Evolutionary conservation across 2,797 vertebrate genomes (phyloP), one percentile per base, ranked within the genome.

Genomic region (Austrolebias charrua): DNA sequence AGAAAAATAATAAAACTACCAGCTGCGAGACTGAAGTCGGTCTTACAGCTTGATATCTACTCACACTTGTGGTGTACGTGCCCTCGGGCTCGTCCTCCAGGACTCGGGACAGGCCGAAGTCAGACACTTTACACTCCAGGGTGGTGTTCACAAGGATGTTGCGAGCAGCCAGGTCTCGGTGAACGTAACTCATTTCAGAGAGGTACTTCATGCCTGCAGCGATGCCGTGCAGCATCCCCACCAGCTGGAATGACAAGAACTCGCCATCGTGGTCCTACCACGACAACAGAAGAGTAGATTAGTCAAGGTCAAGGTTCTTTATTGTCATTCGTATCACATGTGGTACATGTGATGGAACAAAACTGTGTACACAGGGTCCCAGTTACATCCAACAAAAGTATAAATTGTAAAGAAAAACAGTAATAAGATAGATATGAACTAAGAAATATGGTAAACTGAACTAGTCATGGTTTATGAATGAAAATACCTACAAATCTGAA

Each of bases 101-200:
- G 68, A 98, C 96, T 0, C 97, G 92, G 0, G 97, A 99, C 55
- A 99, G 92, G 6, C 97, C 97, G 0, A 99, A 99, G 64, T 99
- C 97, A 0, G 97, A 99, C 82, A 99, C 97, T 66, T 99, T 99
- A 86, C 96, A 98, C 77, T 97, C 97, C 80, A 96, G 85, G 66
- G 90, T 94, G 86, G 93, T 95, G 91, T 98, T 98, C 59, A 99
- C 96, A 0, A 99, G 91, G 86, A 98, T 97, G 87, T 99, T 99
- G 55, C 97, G 95, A 14, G 97, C 97, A 0, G 97, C 97, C 58
- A 99, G 90, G 81, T 99, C 97, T 0, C 97, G 94, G 83, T 99
- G 97, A 12, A 99, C 96, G 0, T 98, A 99, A 75, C 94, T 98
- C 97, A 98, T 99, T 89, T 95, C 95, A 20, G 96, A 97, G 68